Conservation (phyloP, 2,113 vertebrate genomes). For the Stegastes partitus region DNA sequence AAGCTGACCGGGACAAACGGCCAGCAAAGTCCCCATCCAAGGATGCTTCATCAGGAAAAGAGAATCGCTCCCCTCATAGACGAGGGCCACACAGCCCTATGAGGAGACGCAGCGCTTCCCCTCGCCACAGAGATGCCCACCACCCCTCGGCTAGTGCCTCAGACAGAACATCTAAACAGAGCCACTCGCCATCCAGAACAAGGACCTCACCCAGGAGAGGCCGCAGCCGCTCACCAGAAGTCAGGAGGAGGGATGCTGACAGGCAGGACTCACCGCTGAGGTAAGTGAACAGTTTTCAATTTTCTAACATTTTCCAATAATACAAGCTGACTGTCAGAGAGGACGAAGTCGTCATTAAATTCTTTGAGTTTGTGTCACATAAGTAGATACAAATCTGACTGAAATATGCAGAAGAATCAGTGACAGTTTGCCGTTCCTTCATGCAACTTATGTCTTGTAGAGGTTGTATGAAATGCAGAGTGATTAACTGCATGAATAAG, state of each 20-base stretch:
- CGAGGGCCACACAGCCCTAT: slow-evolving; percentile 85
- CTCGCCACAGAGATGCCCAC: slow-evolving; percentile 89
- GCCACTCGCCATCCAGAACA: slow-evolving; percentile 90
- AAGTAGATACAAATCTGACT: too few relatives aligned
- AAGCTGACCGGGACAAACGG: slow-evolving; percentile 91
- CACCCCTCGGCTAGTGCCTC: slow-evolving; percentile 78
- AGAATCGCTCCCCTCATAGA: slow-evolving; percentile 93
- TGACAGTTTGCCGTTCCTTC: not conserved
- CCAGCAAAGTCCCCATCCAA: slow-evolving; percentile 96
- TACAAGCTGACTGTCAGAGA: not conserved
- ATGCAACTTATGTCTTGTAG: not conserved
- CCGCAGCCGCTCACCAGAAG: slow-evolving; percentile 92
- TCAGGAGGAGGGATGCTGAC: slow-evolving; percentile 91
- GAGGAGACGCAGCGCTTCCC: slow-evolving; percentile 91
- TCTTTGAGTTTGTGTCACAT: too few relatives aligned
- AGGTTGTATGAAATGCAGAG: too few relatives aligned
- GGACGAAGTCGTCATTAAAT: not conserved
- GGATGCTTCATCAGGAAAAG: slow-evolving; percentile 97
- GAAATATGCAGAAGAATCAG: too few relatives aligned
- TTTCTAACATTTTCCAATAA: not conserved
- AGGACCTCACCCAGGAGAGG: slow-evolving; percentile 88
- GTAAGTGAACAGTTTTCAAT: slow-evolving; percentile 73
- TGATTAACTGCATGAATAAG: too few relatives aligned
- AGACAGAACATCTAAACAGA: slow-evolving; percentile 89
- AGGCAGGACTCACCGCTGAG: slow-evolving; percentile 91